These are phyloP conservation scores for Drosophila orena DNA, from an alignment of 1,140 invertebrate genomes.

Conservation along the genomic window DNA sequence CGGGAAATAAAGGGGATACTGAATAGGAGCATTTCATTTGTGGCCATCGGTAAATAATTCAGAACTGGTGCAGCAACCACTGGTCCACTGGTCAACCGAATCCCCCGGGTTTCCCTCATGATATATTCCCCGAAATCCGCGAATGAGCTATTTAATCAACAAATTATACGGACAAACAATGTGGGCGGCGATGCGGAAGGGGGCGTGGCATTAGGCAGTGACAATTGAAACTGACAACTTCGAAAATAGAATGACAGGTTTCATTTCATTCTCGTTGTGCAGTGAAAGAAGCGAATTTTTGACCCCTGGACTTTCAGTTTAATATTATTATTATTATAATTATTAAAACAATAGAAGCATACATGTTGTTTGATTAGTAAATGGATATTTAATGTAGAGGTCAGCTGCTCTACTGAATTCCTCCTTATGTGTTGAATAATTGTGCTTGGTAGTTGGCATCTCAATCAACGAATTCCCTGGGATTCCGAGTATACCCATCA, in stretches of 20 bases:
- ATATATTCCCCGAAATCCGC: slow-evolving; percentile 20
- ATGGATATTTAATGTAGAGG: too few relatives aligned
- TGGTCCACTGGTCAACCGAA: slow-evolving; percentile 10
- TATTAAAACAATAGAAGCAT: too few relatives aligned
- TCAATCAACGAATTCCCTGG: slow-evolving; percentile 14
- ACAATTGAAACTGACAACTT: slow-evolving; percentile 7
- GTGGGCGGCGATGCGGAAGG: slow-evolving; percentile 1
- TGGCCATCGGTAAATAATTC: slow-evolving; percentile 52
- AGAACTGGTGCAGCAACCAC: slow-evolving; percentile 20
- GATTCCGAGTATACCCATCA: slow-evolving; percentile 14
- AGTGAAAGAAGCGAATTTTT: not conserved
- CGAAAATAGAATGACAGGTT: slow-evolving; percentile 2
- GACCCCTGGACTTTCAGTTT: not conserved
- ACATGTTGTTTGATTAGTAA: too few relatives aligned
- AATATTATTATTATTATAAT: too few relatives aligned
- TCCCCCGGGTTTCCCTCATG: slow-evolving; percentile 2
- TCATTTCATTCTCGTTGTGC: not conserved
- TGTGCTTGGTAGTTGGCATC: slow-evolving; percentile 8
- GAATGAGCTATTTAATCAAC: slow-evolving; percentile 39
- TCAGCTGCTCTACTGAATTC: too few relatives aligned
- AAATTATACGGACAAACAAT: slow-evolving; percentile 36
- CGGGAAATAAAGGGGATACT: not conserved
- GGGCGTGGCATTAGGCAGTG: slow-evolving; percentile 8
- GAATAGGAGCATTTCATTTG: slow-evolving; percentile 39
- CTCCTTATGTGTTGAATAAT: slow-evolving; percentile 6